These are phyloP conservation scores for Lagorchestes hirsutus DNA, from an alignment of 2,797 vertebrate species.

Conservation along the genomic window DNA sequence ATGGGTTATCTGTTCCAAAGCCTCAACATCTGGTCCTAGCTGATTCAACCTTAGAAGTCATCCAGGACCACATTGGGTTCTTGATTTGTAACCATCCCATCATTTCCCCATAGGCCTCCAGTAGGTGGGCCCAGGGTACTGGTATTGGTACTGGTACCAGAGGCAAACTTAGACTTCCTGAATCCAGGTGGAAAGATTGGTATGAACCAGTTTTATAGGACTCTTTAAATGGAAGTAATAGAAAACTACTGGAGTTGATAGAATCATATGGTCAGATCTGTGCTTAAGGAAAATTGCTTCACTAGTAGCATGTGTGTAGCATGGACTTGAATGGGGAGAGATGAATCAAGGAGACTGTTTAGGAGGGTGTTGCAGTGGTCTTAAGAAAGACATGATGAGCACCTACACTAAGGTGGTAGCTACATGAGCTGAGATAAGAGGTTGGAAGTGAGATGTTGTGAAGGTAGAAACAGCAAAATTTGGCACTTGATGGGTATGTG, in stretches of 20 bases:
- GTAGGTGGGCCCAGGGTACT: too few species aligned
- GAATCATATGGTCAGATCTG: background rate
- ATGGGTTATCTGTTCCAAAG: too few species aligned
- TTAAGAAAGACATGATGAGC: background rate
- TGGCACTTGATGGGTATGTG: background rate
- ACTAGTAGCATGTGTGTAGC: background rate
- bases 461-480: background rate
- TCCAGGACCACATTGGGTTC: too few species aligned
- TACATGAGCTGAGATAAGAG: background rate
- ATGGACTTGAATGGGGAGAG: background rate
- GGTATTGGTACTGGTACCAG: too few species aligned
- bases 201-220: background rate
- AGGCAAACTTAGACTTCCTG: too few species aligned
- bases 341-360: background rate
- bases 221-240: background rate
- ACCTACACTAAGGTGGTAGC: background rate
- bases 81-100: too few species aligned
- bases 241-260: background rate
- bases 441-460: background rate
- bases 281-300: background rate
- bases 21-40: too few species aligned
- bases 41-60: too few species aligned
- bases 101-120: too few species aligned
- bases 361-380: background rate
- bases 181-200: background rate